Evolutionary conservation across 2,113 vertebrate species (phyloP).

Genomic region (Trematocara zebra): DNA sequence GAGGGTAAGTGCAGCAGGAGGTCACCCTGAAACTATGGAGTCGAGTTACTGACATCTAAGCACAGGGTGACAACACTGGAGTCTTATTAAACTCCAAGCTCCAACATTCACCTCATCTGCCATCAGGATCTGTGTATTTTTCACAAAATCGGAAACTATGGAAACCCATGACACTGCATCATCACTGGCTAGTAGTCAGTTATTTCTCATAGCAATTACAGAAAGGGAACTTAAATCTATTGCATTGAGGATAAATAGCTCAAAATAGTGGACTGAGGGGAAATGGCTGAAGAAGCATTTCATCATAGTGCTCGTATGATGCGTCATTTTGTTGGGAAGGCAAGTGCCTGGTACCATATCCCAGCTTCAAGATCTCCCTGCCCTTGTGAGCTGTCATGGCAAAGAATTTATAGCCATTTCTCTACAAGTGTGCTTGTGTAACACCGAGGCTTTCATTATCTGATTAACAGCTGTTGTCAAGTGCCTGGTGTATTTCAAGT

Average conservation of each 20-base stretch:
- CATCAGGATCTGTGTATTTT: constrained; percentile 18
- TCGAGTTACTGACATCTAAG: constrained; percentile 42
- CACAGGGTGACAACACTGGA: not conserved
- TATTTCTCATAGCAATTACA: constrained; percentile 24
- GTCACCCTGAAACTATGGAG: constrained; percentile 46
- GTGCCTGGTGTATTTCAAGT: constrained; percentile 62
- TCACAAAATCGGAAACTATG: not conserved
- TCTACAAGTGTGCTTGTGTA: constrained; percentile 61
- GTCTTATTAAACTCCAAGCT: not conserved
- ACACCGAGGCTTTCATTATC: constrained; percentile 64
- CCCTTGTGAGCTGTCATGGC: constrained; percentile 52
- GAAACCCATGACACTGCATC: not conserved
- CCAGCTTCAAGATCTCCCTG: constrained; percentile 46
- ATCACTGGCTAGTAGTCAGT: constrained; percentile 25
- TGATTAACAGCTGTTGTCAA: constrained; percentile 71
- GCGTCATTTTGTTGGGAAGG: constrained; percentile 56
- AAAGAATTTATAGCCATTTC: constrained; percentile 63
- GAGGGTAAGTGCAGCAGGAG: constrained; percentile 47
- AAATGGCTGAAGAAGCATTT: constrained; percentile 46
- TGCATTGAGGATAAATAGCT: not conserved
- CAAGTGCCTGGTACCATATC: constrained; percentile 71
- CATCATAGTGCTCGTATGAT: constrained; percentile 36
- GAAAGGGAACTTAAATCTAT: constrained; percentile 25
- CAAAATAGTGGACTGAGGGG: constrained; percentile 24
- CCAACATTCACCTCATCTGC: not conserved